These are phyloP conservation scores for Ptychobarbus kaznakovi DNA, from an alignment of 2,797 vertebrate species.

Conservation along the genomic window DNA sequence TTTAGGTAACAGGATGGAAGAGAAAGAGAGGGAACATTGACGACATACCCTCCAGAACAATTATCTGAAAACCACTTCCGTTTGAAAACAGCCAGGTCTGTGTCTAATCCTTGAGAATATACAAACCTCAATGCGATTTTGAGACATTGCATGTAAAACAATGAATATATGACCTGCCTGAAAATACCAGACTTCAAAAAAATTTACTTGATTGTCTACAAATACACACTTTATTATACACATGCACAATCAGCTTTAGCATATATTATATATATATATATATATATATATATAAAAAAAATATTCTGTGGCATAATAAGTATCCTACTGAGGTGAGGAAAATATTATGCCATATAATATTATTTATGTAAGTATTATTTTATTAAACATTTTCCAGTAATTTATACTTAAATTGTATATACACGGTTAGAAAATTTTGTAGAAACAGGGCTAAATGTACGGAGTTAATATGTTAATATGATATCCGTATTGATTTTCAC, in stretches of 20 bases:
- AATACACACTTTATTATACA: not conserved
- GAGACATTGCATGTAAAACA: not conserved
- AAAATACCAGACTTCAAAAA: not conserved
- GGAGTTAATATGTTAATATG: not conserved
- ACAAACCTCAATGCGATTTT: not conserved
- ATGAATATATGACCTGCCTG: not conserved
- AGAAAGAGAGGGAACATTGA: slow-evolving; percentile 25
- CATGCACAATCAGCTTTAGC: not conserved
- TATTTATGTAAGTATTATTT: not conserved
- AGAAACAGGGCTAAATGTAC: not conserved
- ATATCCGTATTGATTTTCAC: not conserved
- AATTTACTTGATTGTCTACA: not conserved
- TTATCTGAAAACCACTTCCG: slow-evolving; percentile 50
- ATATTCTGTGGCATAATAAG: not conserved
- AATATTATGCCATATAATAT: not conserved
- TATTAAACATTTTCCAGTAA: not conserved
- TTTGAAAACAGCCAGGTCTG: slow-evolving; percentile 45
- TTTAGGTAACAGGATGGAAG: slow-evolving; percentile 23
- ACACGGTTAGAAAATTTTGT: not conserved
- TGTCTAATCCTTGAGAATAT: slow-evolving; percentile 6
- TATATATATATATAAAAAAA: too few species aligned
- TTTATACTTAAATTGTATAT: too few species aligned
- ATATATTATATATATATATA: not conserved
- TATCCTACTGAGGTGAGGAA: not conserved
- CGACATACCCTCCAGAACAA: not conserved